Base-by-base conservation (phyloP, 2,113 vertebrate species). In the Hepsetus odoe region DNA sequence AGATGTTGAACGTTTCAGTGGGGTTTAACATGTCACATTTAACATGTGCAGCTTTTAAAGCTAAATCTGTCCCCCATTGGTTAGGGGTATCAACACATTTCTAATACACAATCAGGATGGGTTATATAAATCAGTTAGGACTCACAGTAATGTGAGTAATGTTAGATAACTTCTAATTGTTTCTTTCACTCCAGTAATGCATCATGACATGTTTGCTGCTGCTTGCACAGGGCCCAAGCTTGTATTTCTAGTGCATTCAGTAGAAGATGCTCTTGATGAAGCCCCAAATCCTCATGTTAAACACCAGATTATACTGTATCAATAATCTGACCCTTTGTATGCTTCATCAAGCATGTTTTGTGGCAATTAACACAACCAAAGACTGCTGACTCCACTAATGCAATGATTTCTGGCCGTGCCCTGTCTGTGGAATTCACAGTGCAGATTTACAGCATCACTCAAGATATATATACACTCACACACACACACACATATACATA, bases 231-330 rank as follows among this genome's bases (percentile, higher is more conserved):
- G 2, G 42, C 42, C 26, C 32, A 53, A 35, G 62, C 76, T 35
- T 61, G 16, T 49, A 28, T 74, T 62, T 58, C 64, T 74, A 65
- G 56, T 79, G 38, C 49, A 16, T 66, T 80, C 82, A 77, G 38
- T n/a, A 56, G 26, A 81, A 82, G 76, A 81, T 68, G 55, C 71
- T 59, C 59, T 56, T 72, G 79, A 82, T 72, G n/a, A n/a, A 81
- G 56, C 76, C 42, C 33, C 26, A 55, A 38, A 61, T 66, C 55
- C 26, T 64, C 65, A 58, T 44, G 65, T 53, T n/a, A n/a, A 74
- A 67, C 35, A 74, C n/a, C 59, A 74, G 30, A 40, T 80, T 79
- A 73, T 35, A 73, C 59, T 70, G 59, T 78, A 80, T 80, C 72
- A 65, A 75, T 82, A 78, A 80, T 80, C 70, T n/a, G n/a, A 44